Conservation (phyloP, 2,888 invertebrate species). For the Thymelicus acteon region DNA sequence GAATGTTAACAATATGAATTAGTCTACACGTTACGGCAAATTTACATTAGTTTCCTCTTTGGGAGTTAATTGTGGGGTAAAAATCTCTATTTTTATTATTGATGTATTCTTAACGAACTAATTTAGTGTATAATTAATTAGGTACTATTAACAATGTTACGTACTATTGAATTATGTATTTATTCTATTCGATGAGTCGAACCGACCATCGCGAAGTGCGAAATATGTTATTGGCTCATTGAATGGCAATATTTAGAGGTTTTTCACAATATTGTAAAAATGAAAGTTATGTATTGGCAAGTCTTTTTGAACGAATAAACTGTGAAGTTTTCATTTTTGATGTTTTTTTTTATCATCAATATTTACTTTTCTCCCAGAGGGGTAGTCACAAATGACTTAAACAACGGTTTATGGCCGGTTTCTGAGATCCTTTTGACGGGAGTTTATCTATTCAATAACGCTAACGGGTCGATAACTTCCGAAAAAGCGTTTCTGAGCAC, state of each 20-base stretch:
- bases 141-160: conserved; percentile 58
- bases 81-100: conserved; percentile 62
- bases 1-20: conserved; percentile 5
- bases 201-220: conserved; percentile 40
- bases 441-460: too few species aligned
- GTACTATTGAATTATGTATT: conserved; percentile 53
- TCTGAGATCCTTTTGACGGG: too few species aligned
- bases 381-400: too few species aligned
- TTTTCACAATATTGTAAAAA: conserved; percentile 70
- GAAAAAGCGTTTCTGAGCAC: too few species aligned
- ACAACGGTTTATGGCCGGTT: too few species aligned
- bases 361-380: too few species aligned
- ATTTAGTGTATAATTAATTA: conserved; percentile 51
- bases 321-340: conserved; percentile 54
- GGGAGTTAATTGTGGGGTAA: conserved; percentile 54
- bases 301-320: conserved; percentile 73
- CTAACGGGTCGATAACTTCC: too few species aligned
- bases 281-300: conserved; percentile 61
- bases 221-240: conserved; percentile 50
- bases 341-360: conserved; percentile 51
- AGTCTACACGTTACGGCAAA: conserved; percentile 39
- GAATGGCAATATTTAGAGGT: conserved; percentile 58
- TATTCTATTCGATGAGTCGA: conserved; percentile 52
- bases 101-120: conserved; percentile 57
- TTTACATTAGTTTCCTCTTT: conserved; percentile 50